Evolutionary conservation across 1,140 invertebrate species (phyloP), one percentile per base, ranked within the genome.

Genomic region (Aporrectodea caliginosa): DNA sequence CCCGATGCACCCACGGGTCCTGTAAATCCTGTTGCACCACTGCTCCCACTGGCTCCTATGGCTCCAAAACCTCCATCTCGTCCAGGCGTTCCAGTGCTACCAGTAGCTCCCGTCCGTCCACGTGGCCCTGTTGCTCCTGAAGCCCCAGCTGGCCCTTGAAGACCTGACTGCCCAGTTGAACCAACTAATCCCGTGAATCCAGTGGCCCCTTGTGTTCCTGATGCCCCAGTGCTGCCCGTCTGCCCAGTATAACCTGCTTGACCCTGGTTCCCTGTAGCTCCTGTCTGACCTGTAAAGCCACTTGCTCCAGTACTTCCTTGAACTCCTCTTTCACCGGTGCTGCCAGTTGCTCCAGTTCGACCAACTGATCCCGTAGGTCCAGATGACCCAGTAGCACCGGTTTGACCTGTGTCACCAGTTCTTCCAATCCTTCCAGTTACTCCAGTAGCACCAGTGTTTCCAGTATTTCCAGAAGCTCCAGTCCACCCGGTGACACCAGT

Each of bases 1-100:
- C 78, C 78, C 16, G 27, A 14, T 2, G 1, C 16, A 27, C 78
- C 78, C 12, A 73, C 16, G 16, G 16, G 32, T 27, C 80, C 80
- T 27, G 80, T 78, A 30, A n/a, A 29, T 73, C 80, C 80, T 29
- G 22, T 74, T n/a, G 71, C 30, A 2, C 80, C 80, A 75, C 0
- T 32, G 27, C 12, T 16, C 1, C 75, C 75, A 12, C 32, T 76
- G 30, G 33, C 35, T 76, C 75, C 75, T 14, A 32, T 16, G 30
- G 58, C 29, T 30, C 78, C 78, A 75, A 32, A 35, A 35, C 30
- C 73, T 34, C 78, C 78, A 58, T 27, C 22, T 75, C 14, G 27
- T 58, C 80, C 80, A 27, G 35, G 29, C 22, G 70, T 34, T 78
- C 77, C 76, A 16, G 34, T 29, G 31, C 6, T 29, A 27, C 80